phyloP scores from a whole-genome alignment of 1,140 invertebrate species.

The Monomorium pharaonis region DNA sequence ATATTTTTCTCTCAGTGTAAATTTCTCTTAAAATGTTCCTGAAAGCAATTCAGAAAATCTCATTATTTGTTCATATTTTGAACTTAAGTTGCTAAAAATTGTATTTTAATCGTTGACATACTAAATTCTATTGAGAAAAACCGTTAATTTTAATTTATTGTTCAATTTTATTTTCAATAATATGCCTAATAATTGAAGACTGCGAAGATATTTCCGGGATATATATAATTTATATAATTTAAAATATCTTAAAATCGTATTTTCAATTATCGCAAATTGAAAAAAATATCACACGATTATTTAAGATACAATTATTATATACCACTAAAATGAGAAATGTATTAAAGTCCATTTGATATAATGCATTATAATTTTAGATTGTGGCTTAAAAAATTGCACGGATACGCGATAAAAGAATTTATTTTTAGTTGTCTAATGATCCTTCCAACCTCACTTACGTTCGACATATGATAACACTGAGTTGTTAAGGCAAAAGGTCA shows the following conservation, averaged over 20 bases:
- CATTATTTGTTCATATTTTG: not conserved
- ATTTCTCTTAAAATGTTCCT: not conserved
- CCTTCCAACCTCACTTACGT: not conserved
- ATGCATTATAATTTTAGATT: not conserved
- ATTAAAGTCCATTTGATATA: not conserved
- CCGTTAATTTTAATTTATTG: too few species aligned
- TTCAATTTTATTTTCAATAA: too few species aligned
- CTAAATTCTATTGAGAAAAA: too few species aligned
- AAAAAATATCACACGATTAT: not conserved
- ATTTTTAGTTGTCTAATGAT: conserved; percentile 1
- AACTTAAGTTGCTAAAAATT: not conserved
- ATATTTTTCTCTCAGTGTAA: too few species aligned
- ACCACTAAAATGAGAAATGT: not conserved
- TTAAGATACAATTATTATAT: not conserved
- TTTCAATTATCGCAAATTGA: not conserved
- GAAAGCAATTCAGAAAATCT: not conserved
- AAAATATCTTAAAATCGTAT: not conserved
- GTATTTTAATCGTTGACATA: not conserved
- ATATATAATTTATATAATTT: not conserved
- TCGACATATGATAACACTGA: not conserved
- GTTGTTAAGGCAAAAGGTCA: conserved; percentile 18
- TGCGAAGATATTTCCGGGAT: not conserved
- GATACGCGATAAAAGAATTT: conserved; percentile 6
- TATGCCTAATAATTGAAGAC: too few species aligned
- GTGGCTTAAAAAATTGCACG: not conserved